Evolutionary conservation across 2,797 vertebrate genomes (phyloP).

Genomic region (Sebastes vulpes): DNA sequence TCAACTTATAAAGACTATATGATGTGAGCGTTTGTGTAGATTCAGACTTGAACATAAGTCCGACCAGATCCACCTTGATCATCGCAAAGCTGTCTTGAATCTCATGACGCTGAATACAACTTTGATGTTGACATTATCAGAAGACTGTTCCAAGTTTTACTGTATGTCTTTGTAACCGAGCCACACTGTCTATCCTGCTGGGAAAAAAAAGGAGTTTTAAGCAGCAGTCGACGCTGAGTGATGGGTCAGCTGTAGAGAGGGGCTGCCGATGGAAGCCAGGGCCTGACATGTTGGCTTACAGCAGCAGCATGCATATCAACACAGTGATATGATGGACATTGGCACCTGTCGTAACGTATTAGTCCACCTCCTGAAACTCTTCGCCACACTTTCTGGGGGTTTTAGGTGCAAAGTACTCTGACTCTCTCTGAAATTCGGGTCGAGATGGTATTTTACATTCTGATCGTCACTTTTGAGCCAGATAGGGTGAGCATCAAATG

Average conservation of each 20-base stretch:
- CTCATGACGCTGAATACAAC: slow-evolving; percentile 10
- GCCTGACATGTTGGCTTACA: slow-evolving; percentile 74
- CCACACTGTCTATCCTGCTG: slow-evolving; percentile 31
- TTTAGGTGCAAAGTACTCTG: slow-evolving; percentile 65
- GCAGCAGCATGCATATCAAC: slow-evolving; percentile 65
- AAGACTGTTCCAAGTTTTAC: not conserved
- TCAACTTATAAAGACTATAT: slow-evolving; percentile 23
- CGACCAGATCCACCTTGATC: slow-evolving; percentile 34
- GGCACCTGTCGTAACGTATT: slow-evolving; percentile 83
- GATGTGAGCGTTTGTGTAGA: slow-evolving; percentile 16
- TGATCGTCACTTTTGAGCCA: not conserved
- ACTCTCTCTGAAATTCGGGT: slow-evolving; percentile 30
- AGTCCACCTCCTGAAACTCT: slow-evolving; percentile 59
- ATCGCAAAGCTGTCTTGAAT: slow-evolving; percentile 16
- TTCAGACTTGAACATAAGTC: slow-evolving; percentile 10
- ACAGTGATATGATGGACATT: slow-evolving; percentile 80
- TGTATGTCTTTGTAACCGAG: not conserved
- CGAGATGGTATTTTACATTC: slow-evolving; percentile 6
- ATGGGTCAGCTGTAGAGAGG: slow-evolving; percentile 59
- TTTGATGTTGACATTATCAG: slow-evolving; percentile 33
- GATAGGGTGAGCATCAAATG: slow-evolving; percentile 13
- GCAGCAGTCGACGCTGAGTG: slow-evolving; percentile 57
- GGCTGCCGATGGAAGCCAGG: slow-evolving; percentile 34
- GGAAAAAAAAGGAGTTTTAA: slow-evolving; percentile 39
- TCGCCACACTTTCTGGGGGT: slow-evolving; percentile 40